Conservation (phyloP, 1,140 invertebrate species). For the Zaprionus davidi region DNA sequence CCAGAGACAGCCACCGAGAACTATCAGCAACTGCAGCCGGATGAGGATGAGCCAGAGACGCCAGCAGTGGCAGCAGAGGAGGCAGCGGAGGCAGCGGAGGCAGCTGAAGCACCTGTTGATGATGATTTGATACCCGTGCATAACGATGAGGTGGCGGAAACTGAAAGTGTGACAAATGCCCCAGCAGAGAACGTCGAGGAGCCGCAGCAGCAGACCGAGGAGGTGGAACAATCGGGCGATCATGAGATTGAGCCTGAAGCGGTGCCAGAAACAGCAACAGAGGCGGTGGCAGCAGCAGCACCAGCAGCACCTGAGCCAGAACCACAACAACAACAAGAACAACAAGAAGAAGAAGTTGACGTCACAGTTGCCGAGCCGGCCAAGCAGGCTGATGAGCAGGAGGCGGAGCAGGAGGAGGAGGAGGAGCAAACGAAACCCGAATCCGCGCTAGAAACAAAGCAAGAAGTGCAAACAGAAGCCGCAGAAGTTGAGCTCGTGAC, state of each 20-base stretch:
- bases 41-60: constrained; percentile 28
- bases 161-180: constrained; percentile 71
- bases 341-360: constrained; percentile 10
- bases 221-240: constrained; percentile 60
- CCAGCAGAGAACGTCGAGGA: constrained; percentile 12
- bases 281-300: neutral
- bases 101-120: constrained; percentile 35
- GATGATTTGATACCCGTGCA: constrained; percentile 74
- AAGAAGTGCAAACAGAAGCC: constrained; percentile 31
- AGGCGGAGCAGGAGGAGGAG: constrained; percentile 7
- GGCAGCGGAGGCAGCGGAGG: constrained; percentile 12
- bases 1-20: constrained; percentile 11
- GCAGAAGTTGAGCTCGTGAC: constrained; percentile 35
- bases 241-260: constrained; percentile 41
- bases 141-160: constrained; percentile 54
- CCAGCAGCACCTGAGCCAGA: neutral
- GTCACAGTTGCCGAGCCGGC: constrained; percentile 25
- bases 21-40: constrained; percentile 19
- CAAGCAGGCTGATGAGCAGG: constrained; percentile 29
- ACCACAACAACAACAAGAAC: neutral
- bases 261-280: neutral
- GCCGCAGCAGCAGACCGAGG: constrained; percentile 40
- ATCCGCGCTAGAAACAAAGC: constrained; percentile 12
- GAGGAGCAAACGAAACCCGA: constrained; percentile 40
- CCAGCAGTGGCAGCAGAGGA: constrained; percentile 16